Base-by-base conservation (phyloP, 30 jellyfish, hydroid and myxozoan species). In the Aurelia sp. region DNA sequence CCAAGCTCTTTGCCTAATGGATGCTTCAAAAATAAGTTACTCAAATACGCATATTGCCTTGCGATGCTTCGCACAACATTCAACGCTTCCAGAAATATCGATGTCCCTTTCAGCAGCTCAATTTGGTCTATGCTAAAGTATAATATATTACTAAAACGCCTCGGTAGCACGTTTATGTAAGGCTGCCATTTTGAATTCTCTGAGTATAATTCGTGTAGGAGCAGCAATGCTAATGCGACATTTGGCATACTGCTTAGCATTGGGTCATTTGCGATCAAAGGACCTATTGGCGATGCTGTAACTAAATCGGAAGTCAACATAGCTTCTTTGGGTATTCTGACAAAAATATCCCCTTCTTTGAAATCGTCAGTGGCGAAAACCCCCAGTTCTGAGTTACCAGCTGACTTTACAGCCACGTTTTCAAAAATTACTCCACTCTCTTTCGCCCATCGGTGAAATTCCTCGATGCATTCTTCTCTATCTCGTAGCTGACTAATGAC, bases 31-130 rank as follows among this genome's bases (percentile, higher is more conserved):
- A 87, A 47, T 87, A 87, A 47, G 50, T 68, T 87, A 35, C 72
- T 65, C 19, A 87, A 67, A 40, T 87, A 87, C 3, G 96, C 91
- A 77, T 87, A 87, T 81, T 87, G 96, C 48, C 96, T 77, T 4
- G 78, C 87, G 13, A 87, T 87, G 87, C 96, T 87, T 51, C 80
- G 24, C 40, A 79, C 22, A 76, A 80, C 67, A 41, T 87, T 76
- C 53, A 65, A n/a, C 38, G 91, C 96, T 8, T 87, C 87, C 4
- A 41, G 74, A 48, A 64, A 78, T 2, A 62, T 40, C 17, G 91
- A 69, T 12, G 96, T 66, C 1, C 96, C 90, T 31, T 58, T 67
- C 65, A 87, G 74, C 13, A 57, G 33, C 44, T 87, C 87, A 33
- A 87, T 30, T 52, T 87, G 91, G 19, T 70, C 85, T 3, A 53